Base-by-base conservation (phyloP, 2,888 invertebrate species). In the Synanthedon myopaeformis region DNA sequence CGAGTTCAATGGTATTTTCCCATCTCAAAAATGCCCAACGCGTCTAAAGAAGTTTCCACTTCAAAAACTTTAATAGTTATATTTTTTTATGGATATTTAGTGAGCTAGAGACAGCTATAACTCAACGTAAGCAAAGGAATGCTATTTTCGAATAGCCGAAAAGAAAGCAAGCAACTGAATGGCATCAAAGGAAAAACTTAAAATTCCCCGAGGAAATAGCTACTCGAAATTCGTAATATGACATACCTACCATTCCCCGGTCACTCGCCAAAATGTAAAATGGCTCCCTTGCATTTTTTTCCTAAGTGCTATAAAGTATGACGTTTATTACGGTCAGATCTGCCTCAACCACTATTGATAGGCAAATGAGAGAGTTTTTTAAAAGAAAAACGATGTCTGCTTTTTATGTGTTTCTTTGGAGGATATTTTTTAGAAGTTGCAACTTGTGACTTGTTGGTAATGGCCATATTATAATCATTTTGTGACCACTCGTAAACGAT, bases 261-360 rank as follows among this genome's bases (percentile, higher is more conserved):
- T 83, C 81, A 82, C 81, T 74, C 71, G 71, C 80, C 72, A 81
- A 77, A 84, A 84, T 83, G 83, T 85, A 85, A 87, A 87, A 86
- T 81, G 79, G 79, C 80, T 83, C 84, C 85, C 86, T 87, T 84
- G 86, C 86, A 87, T 86, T 85, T 86, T 83, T 35, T 84, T 79
- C 83, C 76, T 76, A 81, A 85, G 84, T 80, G 84, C 82, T 80
- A 83, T 87, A 87, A 86, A 86, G 76, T 86, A 85, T 82, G 86
- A 87, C 86, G 82, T 87, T 87, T 87, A 87, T 87, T 85, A 87
- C 86, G 86, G 86, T 87, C 86, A 86, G 82, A 86, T 86, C 84
- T 85, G 83, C 84, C 82, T 79, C 78, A 78, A 84, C 80, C 87
- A 87, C 87, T 86, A 87, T 87, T 86, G 87, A 86, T 86, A 87